Evolutionary conservation across 2,797 vertebrate genomes (phyloP), one percentile per base, ranked within the genome.

Genomic region (Streptopelia turtur): DNA sequence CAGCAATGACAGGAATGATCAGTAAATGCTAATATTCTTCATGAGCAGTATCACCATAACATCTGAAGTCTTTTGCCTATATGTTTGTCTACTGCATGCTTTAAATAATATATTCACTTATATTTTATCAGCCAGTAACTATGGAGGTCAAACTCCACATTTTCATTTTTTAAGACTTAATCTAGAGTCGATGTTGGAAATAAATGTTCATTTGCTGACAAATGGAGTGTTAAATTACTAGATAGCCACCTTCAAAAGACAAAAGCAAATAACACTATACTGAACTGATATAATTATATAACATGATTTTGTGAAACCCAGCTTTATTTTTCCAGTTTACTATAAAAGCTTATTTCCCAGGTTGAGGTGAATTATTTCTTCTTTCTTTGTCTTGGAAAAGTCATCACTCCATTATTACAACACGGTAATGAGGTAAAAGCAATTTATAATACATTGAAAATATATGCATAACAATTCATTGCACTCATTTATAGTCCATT

Each of bases 341-440:
- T 94, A 95, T 96, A 96, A 97, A 97, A 97, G 72, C 41, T 92
- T 95, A 60, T 97, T 96, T 96, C 35, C 92, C 69, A 71, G 52
- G 52, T 61, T 69, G 89, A 81, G 66, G 82, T 95, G 77, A 89
- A 94, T 87, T 16, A 17, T 47, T 39, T 41, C 39, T 81, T 56
- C 27, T 41, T 60, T 79, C 14, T 39, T 76, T 69, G 57, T 53
- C 68, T 55, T 56, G 45, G 74, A 91, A 64, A 82, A 81, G 35
- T 79, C 66, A 68, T 56, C 17, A 80, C 57, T 80, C 79, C 64
- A 22, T 76, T n/a, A 13, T 72, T 68, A 71, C 52, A 59, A 50
- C 28, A 35, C 5, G 22, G 13, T 81, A 78, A 70, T 50, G 68
- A 82, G 72, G 57, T 49, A 90, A 82, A 83, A 43, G 0, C 14